These are phyloP conservation scores for Anhinga anhinga DNA, from an alignment of 2,113 vertebrate genomes.

Conservation along the genomic window DNA sequence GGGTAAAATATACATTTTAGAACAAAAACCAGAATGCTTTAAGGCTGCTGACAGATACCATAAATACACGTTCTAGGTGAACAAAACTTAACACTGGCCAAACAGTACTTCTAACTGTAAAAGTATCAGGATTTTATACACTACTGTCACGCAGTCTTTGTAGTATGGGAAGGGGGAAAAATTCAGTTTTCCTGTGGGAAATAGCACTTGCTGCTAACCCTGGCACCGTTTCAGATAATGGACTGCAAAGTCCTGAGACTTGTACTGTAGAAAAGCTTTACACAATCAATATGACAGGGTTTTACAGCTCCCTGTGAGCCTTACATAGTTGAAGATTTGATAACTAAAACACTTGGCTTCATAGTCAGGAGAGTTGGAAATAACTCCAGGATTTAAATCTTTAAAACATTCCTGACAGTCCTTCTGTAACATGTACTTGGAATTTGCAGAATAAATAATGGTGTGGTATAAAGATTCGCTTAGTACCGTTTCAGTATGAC, in stretches of 20 bases:
- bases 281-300: not conserved
- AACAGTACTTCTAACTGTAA: not conserved
- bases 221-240: not conserved
- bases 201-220: slow-evolving; percentile 1
- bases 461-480: not conserved
- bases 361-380: slow-evolving; percentile 17
- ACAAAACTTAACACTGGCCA: not conserved
- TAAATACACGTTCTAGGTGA: not conserved
- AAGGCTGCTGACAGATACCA: not conserved
- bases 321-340: not conserved
- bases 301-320: slow-evolving; percentile 33
- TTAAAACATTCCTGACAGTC: slow-evolving; percentile 3
- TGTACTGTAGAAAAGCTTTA: not conserved
- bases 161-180: not conserved
- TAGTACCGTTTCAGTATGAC: not conserved
- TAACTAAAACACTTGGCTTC: slow-evolving; percentile 38
- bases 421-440: not conserved
- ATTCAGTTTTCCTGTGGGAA: slow-evolving; percentile 7
- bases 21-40: not conserved
- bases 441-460: not conserved
- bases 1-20: not conserved
- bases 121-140: not conserved
- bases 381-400: slow-evolving; percentile 26
- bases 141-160: not conserved
- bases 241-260: not conserved